Base-by-base conservation (phyloP, 1,140 invertebrate genomes). In the Panagrolaimus sp. region DNA sequence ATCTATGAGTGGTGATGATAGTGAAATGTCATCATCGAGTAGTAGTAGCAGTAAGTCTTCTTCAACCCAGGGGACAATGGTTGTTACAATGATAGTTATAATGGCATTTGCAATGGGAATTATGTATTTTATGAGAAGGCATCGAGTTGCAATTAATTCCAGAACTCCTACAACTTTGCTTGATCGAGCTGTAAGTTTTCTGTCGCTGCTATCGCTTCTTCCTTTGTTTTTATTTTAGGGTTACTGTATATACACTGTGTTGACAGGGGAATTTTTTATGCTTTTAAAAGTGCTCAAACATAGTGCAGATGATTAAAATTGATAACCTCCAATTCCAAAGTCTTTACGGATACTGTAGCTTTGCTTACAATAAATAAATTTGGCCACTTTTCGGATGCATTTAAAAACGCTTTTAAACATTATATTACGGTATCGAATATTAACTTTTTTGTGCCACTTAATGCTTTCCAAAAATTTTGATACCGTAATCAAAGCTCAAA, bases 171-270 rank as follows among this genome's bases (percentile, higher is more conserved):
- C 21, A n/a, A 58, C 52, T n/a, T 28, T 32, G 10, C 44, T 38
- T n/a, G 64, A 62, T 45, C 71, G n/a, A 24, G 48, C 64, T 58
- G 52, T 58, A 58, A 58, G 52, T 21, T 55, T 15, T 44, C 43
- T 43, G 10, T 73, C 15, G 38, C 32, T 64, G 6, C 62, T 44
- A 17, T 70, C 67, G 52, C 26, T 21, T 38, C 32, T 55, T 12
- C 24, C 10, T 46, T 32, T 32, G 15, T 58, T 58, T 0, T 4
- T 43, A 32, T 43, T 43, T n/a, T 38, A 28, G 43, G 17, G 26
- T 71, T 55, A 38, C 32, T 72, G 64, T 66, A 38, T 44, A 9
- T 44, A 73, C 12, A 46, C 52, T 73, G 55, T 62, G 44, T 5
- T 73, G 38, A 17, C 70, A n/a, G 32, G 73, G 66, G 48, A 24